phyloP scores from a whole-genome alignment of 2,113 vertebrate genomes.

The Neomonachus schauinslandi region DNA sequence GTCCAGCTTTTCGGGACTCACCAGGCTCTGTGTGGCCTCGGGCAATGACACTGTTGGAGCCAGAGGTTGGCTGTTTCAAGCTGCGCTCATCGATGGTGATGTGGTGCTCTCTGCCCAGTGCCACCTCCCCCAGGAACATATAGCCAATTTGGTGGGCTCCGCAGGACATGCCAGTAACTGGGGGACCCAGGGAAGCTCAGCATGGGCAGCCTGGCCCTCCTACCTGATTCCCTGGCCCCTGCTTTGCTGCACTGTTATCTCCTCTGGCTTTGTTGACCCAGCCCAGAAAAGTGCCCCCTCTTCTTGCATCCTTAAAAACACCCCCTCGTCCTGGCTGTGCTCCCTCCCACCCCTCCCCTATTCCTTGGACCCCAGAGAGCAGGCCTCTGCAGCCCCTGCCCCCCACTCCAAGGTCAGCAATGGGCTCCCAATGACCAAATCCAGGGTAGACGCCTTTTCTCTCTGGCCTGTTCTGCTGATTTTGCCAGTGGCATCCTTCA shows the following conservation, averaged over 20 bases:
- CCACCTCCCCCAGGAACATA: conserved; percentile 96
- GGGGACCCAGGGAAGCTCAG: neutral
- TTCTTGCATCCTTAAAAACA: neutral
- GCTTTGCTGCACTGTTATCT: rapidly evolving
- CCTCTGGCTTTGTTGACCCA: neutral
- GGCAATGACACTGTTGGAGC: conserved; percentile 92
- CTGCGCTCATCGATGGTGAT: conserved; percentile 84
- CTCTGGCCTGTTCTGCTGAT: neutral
- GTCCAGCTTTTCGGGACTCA: conserved; percentile 65
- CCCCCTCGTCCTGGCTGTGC: neutral
- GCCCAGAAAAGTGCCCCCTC: neutral
- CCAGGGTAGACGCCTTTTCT: neutral
- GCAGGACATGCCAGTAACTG: conserved; percentile 81
- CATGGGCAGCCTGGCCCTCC: neutral
- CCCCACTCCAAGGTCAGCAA: neutral
- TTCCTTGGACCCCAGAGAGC: neutral
- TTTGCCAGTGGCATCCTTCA: neutral
- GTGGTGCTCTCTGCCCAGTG: conserved; percentile 89
- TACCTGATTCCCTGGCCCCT: neutral
- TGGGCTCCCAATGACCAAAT: neutral
- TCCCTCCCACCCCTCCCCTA: no score
- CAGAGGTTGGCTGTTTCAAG: conserved; percentile 84
- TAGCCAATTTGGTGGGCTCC: conserved; percentile 86
- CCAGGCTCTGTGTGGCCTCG: conserved; percentile 91
- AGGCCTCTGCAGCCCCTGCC: neutral